Percentiles rank a stretch among this genome's conserved stretches.
phyloP scores from a whole-genome alignment of 2,888 invertebrate species.

The Troilus luridus region DNA sequence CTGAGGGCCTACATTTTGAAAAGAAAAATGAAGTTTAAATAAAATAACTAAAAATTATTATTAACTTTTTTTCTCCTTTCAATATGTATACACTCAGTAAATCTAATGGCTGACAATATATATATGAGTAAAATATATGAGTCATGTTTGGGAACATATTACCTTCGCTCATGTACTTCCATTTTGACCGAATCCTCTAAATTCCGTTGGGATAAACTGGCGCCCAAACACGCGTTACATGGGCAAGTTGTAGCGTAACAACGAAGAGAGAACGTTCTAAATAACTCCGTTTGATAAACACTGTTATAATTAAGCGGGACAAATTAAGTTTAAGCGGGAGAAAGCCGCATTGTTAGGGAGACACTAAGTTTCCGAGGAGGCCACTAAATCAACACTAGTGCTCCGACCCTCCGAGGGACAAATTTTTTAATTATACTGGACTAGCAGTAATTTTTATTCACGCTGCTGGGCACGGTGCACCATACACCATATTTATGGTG shows the following conservation, averaged over 20 bases:
- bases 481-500: constrained; percentile 15
- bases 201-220: background rate
- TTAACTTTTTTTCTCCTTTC: too few relatives aligned
- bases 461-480: background rate
- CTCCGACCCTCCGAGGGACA: background rate
- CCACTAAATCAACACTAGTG: constrained; percentile 42
- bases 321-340: constrained; percentile 56
- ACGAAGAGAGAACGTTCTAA: background rate
- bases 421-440: constrained; percentile 46
- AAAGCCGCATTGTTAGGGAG: constrained; percentile 51
- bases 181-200: background rate
- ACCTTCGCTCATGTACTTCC: background rate
- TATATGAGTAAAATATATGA: too few relatives aligned
- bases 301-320: constrained; percentile 57
- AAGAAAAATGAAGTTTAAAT: too few relatives aligned
- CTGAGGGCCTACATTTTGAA: too few relatives aligned
- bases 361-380: constrained; percentile 42
- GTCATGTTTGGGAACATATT: background rate
- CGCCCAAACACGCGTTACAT: background rate
- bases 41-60: too few relatives aligned
- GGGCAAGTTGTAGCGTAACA: background rate
- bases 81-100: too few relatives aligned
- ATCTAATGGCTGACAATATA: too few relatives aligned
- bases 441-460: constrained; percentile 22
- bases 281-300: constrained; percentile 55